Evolutionary conservation across 2,888 invertebrate species (phyloP).

Genomic region (Dascillus cervinus): DNA sequence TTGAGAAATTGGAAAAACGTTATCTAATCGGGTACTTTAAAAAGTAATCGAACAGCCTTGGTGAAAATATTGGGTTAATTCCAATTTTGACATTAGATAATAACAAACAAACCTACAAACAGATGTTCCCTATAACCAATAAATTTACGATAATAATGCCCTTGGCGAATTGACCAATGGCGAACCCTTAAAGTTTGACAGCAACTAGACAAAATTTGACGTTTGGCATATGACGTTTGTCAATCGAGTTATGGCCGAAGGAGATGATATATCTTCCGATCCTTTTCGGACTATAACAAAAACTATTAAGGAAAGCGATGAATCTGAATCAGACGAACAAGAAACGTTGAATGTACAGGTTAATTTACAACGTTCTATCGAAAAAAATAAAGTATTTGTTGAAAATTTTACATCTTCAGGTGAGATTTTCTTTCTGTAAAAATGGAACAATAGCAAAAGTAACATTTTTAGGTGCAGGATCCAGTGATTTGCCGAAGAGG

Average conservation of each 20-base stretch:
- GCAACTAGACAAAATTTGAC: slow-evolving; percentile 7
- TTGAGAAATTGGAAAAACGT: no score
- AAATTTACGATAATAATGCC: no score
- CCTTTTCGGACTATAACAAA: slow-evolving; percentile 10
- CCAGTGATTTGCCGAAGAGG: slow-evolving; percentile 26
- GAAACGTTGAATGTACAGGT: slow-evolving; percentile 21
- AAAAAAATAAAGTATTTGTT: slow-evolving; percentile 6
- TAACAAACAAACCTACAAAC: no score
- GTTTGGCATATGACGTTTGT: slow-evolving; percentile 5
- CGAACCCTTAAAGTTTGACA: slow-evolving; percentile 4
- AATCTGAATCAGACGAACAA: slow-evolving; percentile 21
- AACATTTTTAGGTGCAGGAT: slow-evolving; percentile 13
- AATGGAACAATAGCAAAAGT: no score
- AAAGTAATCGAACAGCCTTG: no score
- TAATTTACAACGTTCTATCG: slow-evolving; percentile 12
- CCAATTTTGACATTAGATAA: no score
- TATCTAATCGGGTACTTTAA: no score
- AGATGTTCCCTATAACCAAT: no score
- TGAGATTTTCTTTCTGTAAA: slow-evolving; percentile 4
- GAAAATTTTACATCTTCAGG: slow-evolving; percentile 13
- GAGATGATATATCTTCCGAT: slow-evolving; percentile 19
- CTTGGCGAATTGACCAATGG: no score
- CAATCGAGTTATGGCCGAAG: slow-evolving; percentile 24
- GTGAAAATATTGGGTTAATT: no score
- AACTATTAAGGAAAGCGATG: slow-evolving; percentile 14